These are phyloP conservation scores for Scartelaos histophorus DNA, from an alignment of 2,113 vertebrate genomes.

Conservation along the genomic window DNA sequence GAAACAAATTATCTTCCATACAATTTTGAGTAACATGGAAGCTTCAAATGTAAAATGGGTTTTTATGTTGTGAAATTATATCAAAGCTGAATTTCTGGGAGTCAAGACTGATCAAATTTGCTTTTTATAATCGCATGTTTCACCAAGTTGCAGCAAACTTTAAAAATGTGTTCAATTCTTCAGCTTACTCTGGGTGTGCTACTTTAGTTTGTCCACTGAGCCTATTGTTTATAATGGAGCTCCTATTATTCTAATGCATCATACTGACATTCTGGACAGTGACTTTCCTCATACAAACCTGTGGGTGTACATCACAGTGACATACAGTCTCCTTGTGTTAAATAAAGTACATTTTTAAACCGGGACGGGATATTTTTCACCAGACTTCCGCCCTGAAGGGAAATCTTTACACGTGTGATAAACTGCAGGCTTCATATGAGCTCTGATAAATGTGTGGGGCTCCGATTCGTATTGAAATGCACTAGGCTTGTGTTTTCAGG, in stretches of 20 bases:
- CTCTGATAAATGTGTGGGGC: constrained; percentile 6
- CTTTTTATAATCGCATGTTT: too few species aligned
- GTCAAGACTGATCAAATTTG: too few species aligned
- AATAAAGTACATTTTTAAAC: neutral
- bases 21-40: too few species aligned
- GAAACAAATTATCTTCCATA: too few species aligned
- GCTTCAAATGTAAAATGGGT: too few species aligned
- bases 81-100: too few species aligned
- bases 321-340: neutral
- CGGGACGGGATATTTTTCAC: constrained; percentile 23
- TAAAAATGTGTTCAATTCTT: too few species aligned
- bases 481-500: neutral
- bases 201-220: neutral
- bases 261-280: neutral
- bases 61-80: too few species aligned
- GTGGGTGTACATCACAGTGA: constrained; percentile 8
- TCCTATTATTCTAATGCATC: constrained; percentile 4
- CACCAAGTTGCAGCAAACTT: too few species aligned
- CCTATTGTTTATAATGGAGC: neutral
- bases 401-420: constrained; percentile 16
- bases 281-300: neutral
- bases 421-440: constrained; percentile 12
- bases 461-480: neutral
- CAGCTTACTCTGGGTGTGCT: neutral
- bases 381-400: neutral